Percentiles rank a stretch among this genome's conserved stretches.
Conservation (phyloP, 2,113 vertebrate genomes). For the Morone saxatilis region DNA sequence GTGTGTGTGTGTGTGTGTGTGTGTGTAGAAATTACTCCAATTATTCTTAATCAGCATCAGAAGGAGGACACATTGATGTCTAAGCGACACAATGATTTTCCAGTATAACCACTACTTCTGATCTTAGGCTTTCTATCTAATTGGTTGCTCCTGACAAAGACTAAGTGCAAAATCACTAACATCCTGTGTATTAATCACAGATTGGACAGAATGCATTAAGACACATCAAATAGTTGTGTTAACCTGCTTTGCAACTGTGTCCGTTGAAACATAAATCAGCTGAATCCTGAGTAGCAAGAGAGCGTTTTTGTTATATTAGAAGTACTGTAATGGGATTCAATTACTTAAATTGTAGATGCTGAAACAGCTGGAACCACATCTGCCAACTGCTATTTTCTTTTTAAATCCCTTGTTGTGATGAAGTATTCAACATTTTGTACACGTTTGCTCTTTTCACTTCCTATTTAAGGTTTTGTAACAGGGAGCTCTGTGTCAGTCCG, state of each 20-base stretch:
- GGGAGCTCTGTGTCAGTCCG: neutral
- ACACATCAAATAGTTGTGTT: neutral
- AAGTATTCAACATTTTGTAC: neutral
- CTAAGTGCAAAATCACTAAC: neutral
- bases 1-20: neutral
- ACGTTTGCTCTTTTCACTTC: neutral
- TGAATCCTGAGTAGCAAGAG: neutral
- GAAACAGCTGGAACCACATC: neutral
- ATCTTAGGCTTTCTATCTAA: conserved; percentile 46
- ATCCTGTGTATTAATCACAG: conserved; percentile 24
- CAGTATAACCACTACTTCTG: conserved; percentile 14
- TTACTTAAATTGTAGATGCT: neutral
- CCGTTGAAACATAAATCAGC: neutral
- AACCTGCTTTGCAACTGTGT: neutral
- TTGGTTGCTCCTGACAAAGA: conserved; percentile 4
- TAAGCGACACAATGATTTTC: conserved; percentile 37
- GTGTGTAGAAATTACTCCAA: neutral
- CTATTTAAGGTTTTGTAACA: neutral
- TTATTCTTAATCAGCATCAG: conserved; percentile 58
- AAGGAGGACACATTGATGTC: conserved; percentile 35
- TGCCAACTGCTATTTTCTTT: neutral
- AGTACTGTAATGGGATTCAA: neutral
- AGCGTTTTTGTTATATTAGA: neutral
- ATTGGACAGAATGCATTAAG: conserved; percentile 1
- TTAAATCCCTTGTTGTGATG: neutral